Base-by-base conservation (phyloP, 2,888 invertebrate genomes). In the Holacanthella duospinosa region DNA sequence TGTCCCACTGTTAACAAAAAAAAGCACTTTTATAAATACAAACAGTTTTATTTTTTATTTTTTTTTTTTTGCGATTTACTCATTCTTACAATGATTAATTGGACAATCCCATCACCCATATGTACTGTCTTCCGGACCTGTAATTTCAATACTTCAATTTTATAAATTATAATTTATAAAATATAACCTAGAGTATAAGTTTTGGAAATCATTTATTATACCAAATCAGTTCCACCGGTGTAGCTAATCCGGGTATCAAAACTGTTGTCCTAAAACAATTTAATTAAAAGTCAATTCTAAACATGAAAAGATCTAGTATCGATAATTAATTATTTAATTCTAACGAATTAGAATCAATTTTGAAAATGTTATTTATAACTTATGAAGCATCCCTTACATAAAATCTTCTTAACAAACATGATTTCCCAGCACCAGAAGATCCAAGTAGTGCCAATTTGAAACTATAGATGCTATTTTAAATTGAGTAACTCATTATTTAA, bases 401-500 rank as follows among this genome's bases (percentile, higher is more conserved):
- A 62, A 70, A 71, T 43, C 71, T 60, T 29, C 69, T 62, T 43
- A 70, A 63, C 6, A 71, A 61, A 25, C 68, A 71, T 4, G 69
- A 67, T 43, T 71, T 71, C 1, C 71, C 71, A 1, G 68, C 69
- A 16, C 70, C 71, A 27, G 68, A 67, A 29, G 65, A 61, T 29
- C 71, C 71, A 1, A 72, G 67, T 3, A 72, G 58, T 25, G 66
- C 70, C 12, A 72, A 63, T 68, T 72, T 72, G 61, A 72, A 72
- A 12, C 68, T 64, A 28, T 72, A 70, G 29, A 66, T 56, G 26
- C 60, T 59, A 27, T 25, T n/a, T 4, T 16, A 21, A 21, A 36
- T n/a, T n/a, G n/a, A n/a, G n/a, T n/a, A n/a, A n/a, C n/a, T n/a
- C n/a, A 36, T 6, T 36, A 36, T 36, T 36, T 16, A 6, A 6